Conservation (phyloP, 2,113 vertebrate species). For the Haliaeetus leucogaster region DNA sequence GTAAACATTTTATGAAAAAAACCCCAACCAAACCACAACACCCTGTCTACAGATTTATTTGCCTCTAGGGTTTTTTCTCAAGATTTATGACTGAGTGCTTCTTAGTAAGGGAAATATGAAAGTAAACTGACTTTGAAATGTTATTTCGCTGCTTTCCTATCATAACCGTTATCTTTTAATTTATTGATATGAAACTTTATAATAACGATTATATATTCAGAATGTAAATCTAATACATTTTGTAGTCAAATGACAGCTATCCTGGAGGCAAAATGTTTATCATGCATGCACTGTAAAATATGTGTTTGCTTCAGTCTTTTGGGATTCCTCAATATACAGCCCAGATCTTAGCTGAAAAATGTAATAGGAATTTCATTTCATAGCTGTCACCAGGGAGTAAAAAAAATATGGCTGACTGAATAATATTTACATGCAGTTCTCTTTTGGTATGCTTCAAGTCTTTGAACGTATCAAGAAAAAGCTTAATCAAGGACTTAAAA, state of each 20-base stretch:
- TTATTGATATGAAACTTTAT: neutral
- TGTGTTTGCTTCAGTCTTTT: slow-evolving; percentile 2
- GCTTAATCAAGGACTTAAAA: slow-evolving; percentile 1
- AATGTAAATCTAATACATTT: slow-evolving; percentile 6
- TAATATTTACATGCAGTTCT: neutral
- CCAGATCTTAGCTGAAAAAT: neutral
- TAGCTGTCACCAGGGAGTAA: neutral
- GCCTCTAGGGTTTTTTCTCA: neutral
- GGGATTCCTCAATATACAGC: neutral
- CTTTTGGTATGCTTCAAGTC: neutral
- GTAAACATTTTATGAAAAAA: neutral
- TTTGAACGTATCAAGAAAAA: neutral
- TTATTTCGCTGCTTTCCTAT: neutral
- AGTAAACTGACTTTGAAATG: neutral
- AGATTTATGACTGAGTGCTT: neutral
- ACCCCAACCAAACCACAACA: neutral
- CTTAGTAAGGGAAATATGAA: neutral
- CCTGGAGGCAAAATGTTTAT: slow-evolving; percentile 18
- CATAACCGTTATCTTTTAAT: neutral
- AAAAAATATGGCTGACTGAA: neutral
- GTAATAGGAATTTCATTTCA: slow-evolving; percentile 20
- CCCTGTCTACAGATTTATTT: neutral
- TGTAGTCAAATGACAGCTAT: neutral
- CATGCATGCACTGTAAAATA: slow-evolving; percentile 3
- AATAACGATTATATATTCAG: neutral